Evolutionary conservation across 2,113 vertebrate genomes (phyloP).

Genomic region (Nipponia nippon): DNA sequence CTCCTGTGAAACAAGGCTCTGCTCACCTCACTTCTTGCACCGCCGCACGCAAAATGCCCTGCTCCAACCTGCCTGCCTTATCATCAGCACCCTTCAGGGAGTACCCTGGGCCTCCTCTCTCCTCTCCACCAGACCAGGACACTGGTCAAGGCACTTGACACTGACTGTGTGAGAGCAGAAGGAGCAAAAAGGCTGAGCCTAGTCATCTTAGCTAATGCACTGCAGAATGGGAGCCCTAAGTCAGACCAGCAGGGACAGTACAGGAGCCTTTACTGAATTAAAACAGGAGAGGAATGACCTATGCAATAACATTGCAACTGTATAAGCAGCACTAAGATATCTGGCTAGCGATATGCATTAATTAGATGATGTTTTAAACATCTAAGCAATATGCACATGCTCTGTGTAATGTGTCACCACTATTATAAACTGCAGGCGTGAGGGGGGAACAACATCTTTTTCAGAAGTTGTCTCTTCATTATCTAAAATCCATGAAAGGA

Average conservation of each 20-base stretch:
- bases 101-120: not conserved
- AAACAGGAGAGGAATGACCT: not conserved
- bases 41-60: fast-evolving
- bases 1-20: not conserved
- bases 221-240: not conserved
- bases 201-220: not conserved
- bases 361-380: not conserved
- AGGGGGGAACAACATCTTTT: not conserved
- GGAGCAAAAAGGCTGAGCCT: not conserved
- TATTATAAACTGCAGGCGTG: not conserved
- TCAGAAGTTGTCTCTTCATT: not conserved
- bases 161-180: not conserved
- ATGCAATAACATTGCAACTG: not conserved
- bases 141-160: not conserved
- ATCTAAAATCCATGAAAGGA: not conserved
- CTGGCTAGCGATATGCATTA: not conserved
- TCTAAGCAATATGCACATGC: not conserved
- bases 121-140: not conserved
- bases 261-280: not conserved
- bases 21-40: too few species aligned
- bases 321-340: not conserved
- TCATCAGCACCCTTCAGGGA: not conserved
- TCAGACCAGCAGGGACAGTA: not conserved
- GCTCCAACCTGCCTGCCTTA: not conserved
- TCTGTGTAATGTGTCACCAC: not conserved